These are phyloP conservation scores for Microhierax caerulescens DNA, from an alignment of 2,797 vertebrate species.

Conservation along the genomic window DNA sequence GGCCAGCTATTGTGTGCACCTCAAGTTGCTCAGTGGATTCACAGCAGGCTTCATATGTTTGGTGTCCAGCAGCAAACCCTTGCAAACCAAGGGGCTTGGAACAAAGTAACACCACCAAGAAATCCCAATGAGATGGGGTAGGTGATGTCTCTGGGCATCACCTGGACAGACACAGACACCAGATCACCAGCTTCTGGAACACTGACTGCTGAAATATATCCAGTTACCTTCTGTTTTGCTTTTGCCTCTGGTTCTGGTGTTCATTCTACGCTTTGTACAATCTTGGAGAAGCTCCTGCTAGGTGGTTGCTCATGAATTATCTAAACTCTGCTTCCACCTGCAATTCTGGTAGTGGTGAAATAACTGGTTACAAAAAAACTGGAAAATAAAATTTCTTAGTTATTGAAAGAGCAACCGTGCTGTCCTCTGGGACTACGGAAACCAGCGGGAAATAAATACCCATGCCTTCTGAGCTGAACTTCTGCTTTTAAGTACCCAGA, in stretches of 20 bases:
- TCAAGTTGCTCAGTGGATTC: neutral
- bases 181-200: neutral
- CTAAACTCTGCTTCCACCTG: neutral
- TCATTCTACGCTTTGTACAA: neutral
- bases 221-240: neutral
- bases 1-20: rapidly evolving
- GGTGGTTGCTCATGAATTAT: neutral
- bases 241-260: rapidly evolving
- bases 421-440: neutral
- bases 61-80: neutral
- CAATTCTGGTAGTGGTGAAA: neutral
- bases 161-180: neutral
- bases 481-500: neutral
- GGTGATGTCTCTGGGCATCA: neutral
- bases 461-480: neutral
- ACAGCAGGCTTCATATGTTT: neutral
- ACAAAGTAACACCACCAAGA: neutral
- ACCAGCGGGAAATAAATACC: neutral
- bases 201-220: neutral
- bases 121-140: rapidly evolving
- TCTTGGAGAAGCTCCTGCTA: neutral
- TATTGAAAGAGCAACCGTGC: neutral
- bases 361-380: neutral
- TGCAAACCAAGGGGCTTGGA: neutral
- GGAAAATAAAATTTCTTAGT: neutral